Evolutionary conservation across 2,888 invertebrate genomes (phyloP), one percentile per base, ranked within the genome.

Genomic region (Harpagoxenus sublaevis): DNA sequence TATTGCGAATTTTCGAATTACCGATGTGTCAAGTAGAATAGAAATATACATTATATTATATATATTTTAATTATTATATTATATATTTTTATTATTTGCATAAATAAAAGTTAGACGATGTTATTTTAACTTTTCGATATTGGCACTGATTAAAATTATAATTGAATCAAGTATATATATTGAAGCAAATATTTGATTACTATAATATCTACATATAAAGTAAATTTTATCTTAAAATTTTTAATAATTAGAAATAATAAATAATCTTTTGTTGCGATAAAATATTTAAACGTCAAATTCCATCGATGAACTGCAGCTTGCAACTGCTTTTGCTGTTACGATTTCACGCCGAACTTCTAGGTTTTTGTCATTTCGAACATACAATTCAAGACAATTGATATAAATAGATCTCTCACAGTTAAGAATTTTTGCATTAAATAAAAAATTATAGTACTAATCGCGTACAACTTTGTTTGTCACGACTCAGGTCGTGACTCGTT

Each of bases 401-500:
- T 53, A 63, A 63, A 53, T 8, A 8, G 10, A 31, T 74, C 15
- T 62, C 12, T 8, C 9, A 31, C 6, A 0, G 4, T 28, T 31
- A 31, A 57, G 9, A 42, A 78, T 57, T 60, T 79, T 60, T 15
- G 35, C 9, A 3, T 78, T n/a, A 8, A 66, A 66, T 48, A 42
- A 66, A 66, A 70, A 55, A 45, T 28, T n/a, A 78, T 8, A 10
- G 1, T 6, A 28, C 57, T 3, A 31, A 28, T 68, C 15, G 23
- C 23, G 12, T 12, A 12, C 18, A 57, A 48, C 35, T 65, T 66
- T 68, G 39, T 77, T 83, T 68, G 39, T 60, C 42, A 55, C 68
- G 55, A 75, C 57, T 71, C 63, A 84, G 35, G 55, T 51, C 39
- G 28, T 60, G 42, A 51, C 45, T 83, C 28, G 35, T 73, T 51